Percentiles rank a stretch among this genome's conserved stretches.
These are phyloP conservation scores for Xyrichtys novacula DNA, from an alignment of 2,797 vertebrate species.

Conservation along the genomic window DNA sequence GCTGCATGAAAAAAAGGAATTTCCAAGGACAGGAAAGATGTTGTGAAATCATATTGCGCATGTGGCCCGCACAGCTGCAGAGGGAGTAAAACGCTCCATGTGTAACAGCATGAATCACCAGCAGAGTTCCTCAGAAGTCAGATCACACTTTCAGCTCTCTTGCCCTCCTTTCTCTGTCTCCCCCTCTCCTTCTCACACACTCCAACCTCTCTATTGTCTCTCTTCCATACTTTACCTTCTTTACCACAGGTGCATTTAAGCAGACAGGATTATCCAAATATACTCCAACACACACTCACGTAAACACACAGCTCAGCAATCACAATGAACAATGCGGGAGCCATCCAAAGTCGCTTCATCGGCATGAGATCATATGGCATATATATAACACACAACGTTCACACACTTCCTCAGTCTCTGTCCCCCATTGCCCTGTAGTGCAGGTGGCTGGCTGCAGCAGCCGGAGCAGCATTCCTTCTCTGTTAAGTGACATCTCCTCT, in stretches of 20 bases:
- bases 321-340: slow-evolving; percentile 77
- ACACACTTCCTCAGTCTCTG: slow-evolving; percentile 63
- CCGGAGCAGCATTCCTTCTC: slow-evolving; percentile 63
- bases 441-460: slow-evolving; percentile 75
- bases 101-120: slow-evolving; percentile 82
- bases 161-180: not conserved
- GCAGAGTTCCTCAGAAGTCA: slow-evolving; percentile 78
- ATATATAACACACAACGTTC: slow-evolving; percentile 66
- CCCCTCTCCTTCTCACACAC: slow-evolving; percentile 2
- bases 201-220: slow-evolving; percentile 27
- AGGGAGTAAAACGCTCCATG: slow-evolving; percentile 75
- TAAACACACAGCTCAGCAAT: slow-evolving; percentile 45
- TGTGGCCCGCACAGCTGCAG: slow-evolving; percentile 83
- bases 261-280: slow-evolving; percentile 70
- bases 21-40: slow-evolving; percentile 82
- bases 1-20: slow-evolving; percentile 67
- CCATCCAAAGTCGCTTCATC: slow-evolving; percentile 74
- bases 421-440: slow-evolving; percentile 22
- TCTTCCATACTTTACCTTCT: slow-evolving; percentile 57
- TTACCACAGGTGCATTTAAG: slow-evolving; percentile 74
- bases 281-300: slow-evolving; percentile 30
- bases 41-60: slow-evolving; percentile 84
- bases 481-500: slow-evolving; percentile 81
- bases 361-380: slow-evolving; percentile 78
- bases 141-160: slow-evolving; percentile 67